These are phyloP conservation scores for Perizoma affinitatum DNA, from an alignment of 2,888 invertebrate genomes.

Conservation along the genomic window DNA sequence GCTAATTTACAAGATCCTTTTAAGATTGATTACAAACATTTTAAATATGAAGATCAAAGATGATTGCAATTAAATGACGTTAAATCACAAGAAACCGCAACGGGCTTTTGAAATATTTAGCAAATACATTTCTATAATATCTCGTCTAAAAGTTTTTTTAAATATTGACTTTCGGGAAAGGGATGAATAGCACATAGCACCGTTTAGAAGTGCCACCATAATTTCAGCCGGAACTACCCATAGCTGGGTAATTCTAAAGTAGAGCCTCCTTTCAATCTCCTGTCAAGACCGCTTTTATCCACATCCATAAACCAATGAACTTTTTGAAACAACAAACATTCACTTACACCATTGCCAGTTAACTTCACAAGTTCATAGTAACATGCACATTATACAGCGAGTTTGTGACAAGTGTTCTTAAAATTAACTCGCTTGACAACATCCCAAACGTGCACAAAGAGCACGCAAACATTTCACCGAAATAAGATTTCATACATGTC, in stretches of 20 bases:
- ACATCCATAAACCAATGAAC: not conserved
- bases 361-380: constrained; percentile 34
- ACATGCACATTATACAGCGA: constrained; percentile 36
- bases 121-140: too few relatives aligned
- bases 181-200: too few relatives aligned
- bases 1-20: too few relatives aligned
- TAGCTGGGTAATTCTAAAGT: too few relatives aligned
- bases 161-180: too few relatives aligned
- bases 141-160: too few relatives aligned
- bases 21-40: too few relatives aligned
- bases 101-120: too few relatives aligned
- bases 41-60: not conserved
- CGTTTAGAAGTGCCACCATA: too few relatives aligned
- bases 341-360: constrained; percentile 14
- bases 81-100: not conserved
- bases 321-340: constrained; percentile 24
- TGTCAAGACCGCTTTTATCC: too few relatives aligned
- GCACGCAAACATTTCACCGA: constrained; percentile 49
- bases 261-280: too few relatives aligned
- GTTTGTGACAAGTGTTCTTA: constrained; percentile 40
- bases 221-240: too few relatives aligned
- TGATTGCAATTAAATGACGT: not conserved
- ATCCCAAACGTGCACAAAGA: constrained; percentile 39
- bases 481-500: constrained; percentile 49
- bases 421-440: constrained; percentile 44